Evolutionary conservation across 2,797 vertebrate genomes (phyloP), one percentile per base, ranked within the genome.

Genomic region (Pitangus sulphuratus): DNA sequence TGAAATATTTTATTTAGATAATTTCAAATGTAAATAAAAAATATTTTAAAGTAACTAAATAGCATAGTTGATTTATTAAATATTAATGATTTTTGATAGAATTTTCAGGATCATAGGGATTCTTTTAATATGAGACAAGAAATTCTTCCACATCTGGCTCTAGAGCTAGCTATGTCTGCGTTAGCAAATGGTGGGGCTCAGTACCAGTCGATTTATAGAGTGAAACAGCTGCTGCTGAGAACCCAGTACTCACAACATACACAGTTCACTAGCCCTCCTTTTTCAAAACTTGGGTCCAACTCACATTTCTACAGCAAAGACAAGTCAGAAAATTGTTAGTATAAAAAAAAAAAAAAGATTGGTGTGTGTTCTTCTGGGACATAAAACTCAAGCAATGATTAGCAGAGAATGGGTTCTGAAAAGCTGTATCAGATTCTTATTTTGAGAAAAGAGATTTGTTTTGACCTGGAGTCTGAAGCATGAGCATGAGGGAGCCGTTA

Each of bases 181-280:
- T 62, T 39, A 33, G n/a, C 17, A 45, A 62, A 24, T 22, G 20
- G 8, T 4, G 20, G 44, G 44, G 28, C 30, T 75, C 44, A 44
- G 42, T 50, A 50, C 0, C 3, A 50, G 4, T 1, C 1, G 20
- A 61, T 85, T 50, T 74, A n/a, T 21, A 17, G 15, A 24, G 33
- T 20, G 37, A 39, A 60, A 39, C 37, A 60, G 25, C 35, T 28
- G 57, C 25, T 60, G 12, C 25, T 60, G 44, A 57, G 69, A 68
- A 33, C 10, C 25, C n/a, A 14, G 0, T 31, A 39, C 35, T 45
- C 50, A 39, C 15, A 45, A 19, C 8, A 24, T 7, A 19, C 0
- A 2, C 12, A 64, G 42, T 60, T 85, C 16, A 31, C 54, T 44
- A 56, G 4, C 30, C 3, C 2, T 58, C 5, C 13, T 45, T 71